Conservation (phyloP, 2,797 vertebrate species). For the Danio aesculapii region DNA sequence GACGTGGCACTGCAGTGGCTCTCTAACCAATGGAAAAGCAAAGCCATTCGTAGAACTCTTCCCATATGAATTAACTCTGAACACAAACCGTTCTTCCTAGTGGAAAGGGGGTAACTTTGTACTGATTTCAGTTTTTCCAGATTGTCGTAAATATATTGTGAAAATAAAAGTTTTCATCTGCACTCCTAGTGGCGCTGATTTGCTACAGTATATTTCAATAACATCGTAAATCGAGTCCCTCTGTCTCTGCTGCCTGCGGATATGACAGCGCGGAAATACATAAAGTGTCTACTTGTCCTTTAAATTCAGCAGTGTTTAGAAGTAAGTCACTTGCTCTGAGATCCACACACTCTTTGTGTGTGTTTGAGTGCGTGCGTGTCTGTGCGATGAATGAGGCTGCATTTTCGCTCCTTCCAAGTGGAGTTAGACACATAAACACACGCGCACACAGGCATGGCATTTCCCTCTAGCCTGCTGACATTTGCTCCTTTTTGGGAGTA, state of each 20-base stretch:
- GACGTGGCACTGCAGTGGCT: no score
- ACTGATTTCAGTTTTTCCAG: no score
- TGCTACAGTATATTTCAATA: slow-evolving; percentile 9
- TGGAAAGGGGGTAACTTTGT: no score
- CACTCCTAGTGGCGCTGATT: background rate
- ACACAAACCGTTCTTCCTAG: background rate
- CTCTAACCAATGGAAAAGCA: no score
- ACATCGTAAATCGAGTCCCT: background rate
- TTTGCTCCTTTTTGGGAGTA: slow-evolving; percentile 68
- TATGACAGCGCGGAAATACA: slow-evolving; percentile 19
- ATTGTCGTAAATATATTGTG: background rate
- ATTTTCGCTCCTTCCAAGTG: background rate
- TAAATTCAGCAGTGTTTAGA: slow-evolving; percentile 29
- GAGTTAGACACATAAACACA: slow-evolving; percentile 2
- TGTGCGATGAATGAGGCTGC: background rate
- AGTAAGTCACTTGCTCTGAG: slow-evolving; percentile 22
- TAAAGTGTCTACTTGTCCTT: slow-evolving; percentile 31
- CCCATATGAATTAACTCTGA: no score
- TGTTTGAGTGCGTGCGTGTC: background rate
- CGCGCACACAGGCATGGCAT: slow-evolving; percentile 57
- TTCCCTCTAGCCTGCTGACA: slow-evolving; percentile 67
- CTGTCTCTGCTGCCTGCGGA: background rate
- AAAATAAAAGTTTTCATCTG: background rate
- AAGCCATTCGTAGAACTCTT: no score
- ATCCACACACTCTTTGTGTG: background rate